A percentile compares a stretch with the other conserved stretches of the same genome.
phyloP scores from a whole-genome alignment of 2,888 invertebrate species.

The Augochlorella aurata region DNA sequence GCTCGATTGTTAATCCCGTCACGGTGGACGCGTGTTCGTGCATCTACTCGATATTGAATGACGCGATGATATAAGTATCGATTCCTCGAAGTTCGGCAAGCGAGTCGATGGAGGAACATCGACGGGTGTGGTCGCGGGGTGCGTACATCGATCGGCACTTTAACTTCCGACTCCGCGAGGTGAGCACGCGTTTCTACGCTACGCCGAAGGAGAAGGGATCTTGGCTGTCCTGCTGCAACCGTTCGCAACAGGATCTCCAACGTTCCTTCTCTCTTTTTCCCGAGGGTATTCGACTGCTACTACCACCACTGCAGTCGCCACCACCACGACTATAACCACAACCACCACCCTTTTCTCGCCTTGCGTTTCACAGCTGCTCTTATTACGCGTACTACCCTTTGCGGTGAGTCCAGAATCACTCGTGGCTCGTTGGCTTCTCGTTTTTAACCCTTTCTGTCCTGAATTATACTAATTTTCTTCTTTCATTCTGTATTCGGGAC shows the following conservation, averaged over 20 bases:
- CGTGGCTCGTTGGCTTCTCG: background rate
- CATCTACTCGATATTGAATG: conserved; percentile 46
- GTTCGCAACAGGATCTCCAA: conserved; percentile 51
- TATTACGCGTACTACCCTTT: conserved; percentile 7
- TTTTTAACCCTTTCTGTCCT: background rate
- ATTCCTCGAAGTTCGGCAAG: conserved; percentile 66
- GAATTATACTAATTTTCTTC: background rate
- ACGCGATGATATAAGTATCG: conserved; percentile 64
- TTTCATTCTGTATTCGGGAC: background rate
- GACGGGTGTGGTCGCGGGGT: conserved; percentile 70
- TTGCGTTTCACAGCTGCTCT: conserved; percentile 41
- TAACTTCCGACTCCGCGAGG: conserved; percentile 54
- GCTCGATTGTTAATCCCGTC: background rate
- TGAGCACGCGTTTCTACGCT: conserved; percentile 54
- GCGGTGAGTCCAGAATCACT: conserved; percentile 1
- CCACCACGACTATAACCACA: background rate
- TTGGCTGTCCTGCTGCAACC: conserved; percentile 46
- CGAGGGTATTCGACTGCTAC: conserved; percentile 29
- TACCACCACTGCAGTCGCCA: background rate
- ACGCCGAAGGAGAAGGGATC: conserved; percentile 54
- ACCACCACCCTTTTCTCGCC: conserved; percentile 45
- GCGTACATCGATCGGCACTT: conserved; percentile 71
- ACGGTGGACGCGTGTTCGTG: conserved; percentile 1
- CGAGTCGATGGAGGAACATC: conserved; percentile 64
- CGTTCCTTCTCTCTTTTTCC: conserved; percentile 37